These are phyloP conservation scores for Psilanteris sp. DNA, from an alignment of 1,140 invertebrate species.

Conservation along the genomic window DNA sequence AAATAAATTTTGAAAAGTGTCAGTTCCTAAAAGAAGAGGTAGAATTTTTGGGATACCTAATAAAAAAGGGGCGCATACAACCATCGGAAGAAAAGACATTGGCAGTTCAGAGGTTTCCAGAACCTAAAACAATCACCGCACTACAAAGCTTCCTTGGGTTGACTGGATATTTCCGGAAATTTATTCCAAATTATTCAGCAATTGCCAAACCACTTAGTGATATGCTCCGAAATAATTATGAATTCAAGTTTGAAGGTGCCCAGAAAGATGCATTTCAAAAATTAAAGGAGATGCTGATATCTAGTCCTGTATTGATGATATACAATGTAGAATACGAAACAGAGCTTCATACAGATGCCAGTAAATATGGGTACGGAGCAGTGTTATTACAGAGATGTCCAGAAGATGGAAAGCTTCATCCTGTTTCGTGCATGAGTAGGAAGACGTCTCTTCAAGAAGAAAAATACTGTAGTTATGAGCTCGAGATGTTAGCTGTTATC, in stretches of 20 bases:
- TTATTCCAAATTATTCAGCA: neutral
- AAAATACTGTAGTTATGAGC: conserved; percentile 13
- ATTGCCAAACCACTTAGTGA: conserved; percentile 6
- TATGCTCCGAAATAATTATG: neutral
- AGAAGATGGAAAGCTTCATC: neutral
- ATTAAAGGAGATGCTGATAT: neutral
- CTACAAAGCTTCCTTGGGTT: conserved; percentile 13
- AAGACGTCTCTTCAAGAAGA: conserved; percentile 3
- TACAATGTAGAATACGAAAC: neutral
- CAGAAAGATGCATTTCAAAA: neutral
- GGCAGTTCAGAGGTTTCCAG: conserved; percentile 10
- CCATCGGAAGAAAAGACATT: neutral
- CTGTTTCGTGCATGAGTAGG: conserved; percentile 4
- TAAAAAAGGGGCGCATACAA: neutral
- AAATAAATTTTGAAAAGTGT: neutral
- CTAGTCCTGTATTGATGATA: neutral
- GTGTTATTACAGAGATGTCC: conserved; percentile 1
- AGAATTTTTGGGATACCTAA: neutral
- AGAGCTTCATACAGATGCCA: neutral
- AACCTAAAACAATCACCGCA: conserved; percentile 6
- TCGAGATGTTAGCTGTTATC: conserved; percentile 2
- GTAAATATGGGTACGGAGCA: conserved; percentile 1
- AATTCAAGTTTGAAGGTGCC: neutral
- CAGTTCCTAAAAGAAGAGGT: neutral
- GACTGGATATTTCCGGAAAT: conserved; percentile 20